Base-by-base conservation (phyloP, 2,797 vertebrate species). In the Notamacropus eugenii region DNA sequence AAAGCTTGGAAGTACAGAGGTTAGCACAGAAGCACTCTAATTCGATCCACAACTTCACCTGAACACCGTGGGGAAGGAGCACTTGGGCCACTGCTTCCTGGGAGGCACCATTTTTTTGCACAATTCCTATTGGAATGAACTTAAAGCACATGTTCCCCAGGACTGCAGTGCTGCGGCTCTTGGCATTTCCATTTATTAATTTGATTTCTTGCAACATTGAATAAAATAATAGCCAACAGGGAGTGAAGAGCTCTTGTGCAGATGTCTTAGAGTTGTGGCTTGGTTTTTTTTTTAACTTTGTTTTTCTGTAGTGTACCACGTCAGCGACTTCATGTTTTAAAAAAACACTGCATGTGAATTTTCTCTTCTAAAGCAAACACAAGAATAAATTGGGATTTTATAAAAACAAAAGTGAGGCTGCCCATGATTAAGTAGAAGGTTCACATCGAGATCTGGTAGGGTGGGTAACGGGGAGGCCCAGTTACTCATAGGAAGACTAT, bases 401-500 rank as follows among this genome's bases (percentile, higher is more conserved):
- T 16, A 50, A 1, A 4, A 91, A 93, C 90, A 90, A 96, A 97
- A 94, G 93, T 34, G 8, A 0, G 52, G 0, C 34, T 92, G 58
- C 92, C 90, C 55, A 0, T 93, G 0, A 0, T 56, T 54, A 74
- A 95, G 93, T 82, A 40, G 31, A 58, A 90, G 92, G 93, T 50
- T 95, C 97, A 97, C 11, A 55, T 50, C 92, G 46, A 93, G 34
- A 67, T 95, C 55, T 50, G 52, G 82, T 87, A 98, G 97, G 96
- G 98, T 97, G 90, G 97, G 54, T 82, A 91, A 34, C 0, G 14
- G 95, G 94, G 92, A 94, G 94, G 94, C 13, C 19, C 95, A 97
- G 95, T 98, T 98, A 98, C 98, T 99, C 97, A 54, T 98, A 98
- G 98, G 98, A 99, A 98, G 98, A 99, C 97, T 98, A 95, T 99